phyloP scores from a whole-genome alignment of 2,113 vertebrate species.

The Hippocampus mohnikei region DNA sequence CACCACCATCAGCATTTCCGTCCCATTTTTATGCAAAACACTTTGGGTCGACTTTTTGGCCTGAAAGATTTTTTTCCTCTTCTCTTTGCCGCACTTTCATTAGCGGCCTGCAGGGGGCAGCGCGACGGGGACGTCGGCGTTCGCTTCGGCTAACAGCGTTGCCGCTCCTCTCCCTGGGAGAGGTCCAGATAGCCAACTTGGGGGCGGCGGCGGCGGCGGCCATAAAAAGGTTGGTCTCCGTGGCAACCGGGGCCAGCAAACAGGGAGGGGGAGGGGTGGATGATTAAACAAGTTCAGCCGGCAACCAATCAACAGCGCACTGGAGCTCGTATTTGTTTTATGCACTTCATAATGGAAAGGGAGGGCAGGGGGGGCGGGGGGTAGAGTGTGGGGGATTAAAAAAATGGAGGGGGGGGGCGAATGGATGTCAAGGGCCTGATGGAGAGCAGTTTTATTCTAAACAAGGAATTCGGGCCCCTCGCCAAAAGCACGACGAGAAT shows the following conservation, averaged over 20 bases:
- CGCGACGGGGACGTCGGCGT: not conserved
- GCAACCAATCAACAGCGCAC: not conserved
- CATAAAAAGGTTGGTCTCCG: constrained; percentile 28
- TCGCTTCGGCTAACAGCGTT: constrained; percentile 33
- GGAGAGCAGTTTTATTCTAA: constrained; percentile 14
- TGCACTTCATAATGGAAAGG: constrained; percentile 22
- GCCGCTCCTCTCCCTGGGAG: constrained; percentile 19
- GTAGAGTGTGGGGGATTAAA: too few species aligned
- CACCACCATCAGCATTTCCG: too few species aligned
- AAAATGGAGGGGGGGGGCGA: not conserved
- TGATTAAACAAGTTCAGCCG: constrained; percentile 29
- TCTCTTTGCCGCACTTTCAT: not conserved
- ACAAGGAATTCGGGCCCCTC: constrained; percentile 12
- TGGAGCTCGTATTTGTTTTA: constrained; percentile 15
- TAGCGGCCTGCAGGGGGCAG: not conserved
- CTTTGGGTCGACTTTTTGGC: too few species aligned
- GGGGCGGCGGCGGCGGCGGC: not conserved
- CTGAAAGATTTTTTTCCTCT: too few species aligned
- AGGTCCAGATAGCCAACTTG: too few species aligned
- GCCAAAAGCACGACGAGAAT: constrained; percentile 43
- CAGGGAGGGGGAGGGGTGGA: constrained; percentile 5
- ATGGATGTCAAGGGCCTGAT: constrained; percentile 7
- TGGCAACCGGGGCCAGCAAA: constrained; percentile 30
- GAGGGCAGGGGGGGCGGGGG: not conserved
- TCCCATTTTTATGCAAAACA: too few species aligned